Percentiles rank a stretch among this genome's conserved stretches.
Conservation (phyloP, 2,113 vertebrate genomes). For the Solea senegalensis region DNA sequence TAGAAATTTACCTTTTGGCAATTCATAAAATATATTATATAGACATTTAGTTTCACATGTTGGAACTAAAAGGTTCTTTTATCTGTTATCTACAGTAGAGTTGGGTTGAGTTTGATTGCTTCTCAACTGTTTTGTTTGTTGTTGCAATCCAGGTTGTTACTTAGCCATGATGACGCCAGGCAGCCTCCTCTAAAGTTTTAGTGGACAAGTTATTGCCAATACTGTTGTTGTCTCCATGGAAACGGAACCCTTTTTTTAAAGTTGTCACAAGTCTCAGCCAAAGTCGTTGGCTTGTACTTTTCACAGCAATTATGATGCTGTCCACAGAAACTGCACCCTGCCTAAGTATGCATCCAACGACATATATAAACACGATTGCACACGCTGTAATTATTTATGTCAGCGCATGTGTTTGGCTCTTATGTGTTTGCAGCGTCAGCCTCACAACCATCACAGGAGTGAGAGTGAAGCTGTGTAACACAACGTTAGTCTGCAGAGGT, state of each 20-base stretch:
- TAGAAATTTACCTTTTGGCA: not conserved
- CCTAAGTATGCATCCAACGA: slow-evolving; percentile 22
- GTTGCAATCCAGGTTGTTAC: slow-evolving; percentile 34
- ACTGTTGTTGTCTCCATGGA: slow-evolving; percentile 54
- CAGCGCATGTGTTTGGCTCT: slow-evolving; percentile 39
- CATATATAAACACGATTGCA: slow-evolving; percentile 59
- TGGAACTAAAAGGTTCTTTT: too few relatives aligned
- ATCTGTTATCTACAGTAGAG: not conserved
- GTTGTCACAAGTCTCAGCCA: slow-evolving; percentile 37
- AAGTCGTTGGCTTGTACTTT: slow-evolving; percentile 35
- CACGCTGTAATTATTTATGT: slow-evolving; percentile 55
- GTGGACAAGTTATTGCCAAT: slow-evolving; percentile 41
- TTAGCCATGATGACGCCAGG: slow-evolving; percentile 28
- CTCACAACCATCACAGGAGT: slow-evolving; percentile 6
- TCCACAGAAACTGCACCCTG: slow-evolving; percentile 43
- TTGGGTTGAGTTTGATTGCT: slow-evolving; percentile 33
- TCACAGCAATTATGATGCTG: slow-evolving; percentile 44
- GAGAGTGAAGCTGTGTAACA: slow-evolving; percentile 4
- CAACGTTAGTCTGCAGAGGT: not conserved
- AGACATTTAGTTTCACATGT: too few relatives aligned
- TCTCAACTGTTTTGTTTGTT: slow-evolving; percentile 52
- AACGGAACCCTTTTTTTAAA: slow-evolving; percentile 24
- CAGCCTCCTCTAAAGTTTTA: slow-evolving; percentile 43
- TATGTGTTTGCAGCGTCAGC: slow-evolving; percentile 40
- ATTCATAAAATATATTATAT: not conserved